Conservation (phyloP, 2,888 invertebrate genomes). For the Aethes cnicana region DNA sequence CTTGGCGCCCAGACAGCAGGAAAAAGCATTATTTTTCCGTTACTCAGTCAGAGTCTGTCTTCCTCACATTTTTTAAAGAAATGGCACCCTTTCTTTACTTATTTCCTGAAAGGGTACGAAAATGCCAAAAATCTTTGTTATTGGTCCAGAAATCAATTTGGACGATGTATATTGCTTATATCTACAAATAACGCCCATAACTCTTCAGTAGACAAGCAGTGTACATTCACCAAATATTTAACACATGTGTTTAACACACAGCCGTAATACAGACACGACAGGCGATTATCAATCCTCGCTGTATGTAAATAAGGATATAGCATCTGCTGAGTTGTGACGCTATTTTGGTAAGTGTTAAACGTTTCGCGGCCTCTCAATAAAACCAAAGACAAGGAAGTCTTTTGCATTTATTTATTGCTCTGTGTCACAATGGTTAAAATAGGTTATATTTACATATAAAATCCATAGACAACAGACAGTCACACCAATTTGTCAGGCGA, state of each 20-base stretch:
- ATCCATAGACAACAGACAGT: too few relatives aligned
- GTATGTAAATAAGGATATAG: not conserved
- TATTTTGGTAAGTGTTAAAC: slow-evolving; percentile 20
- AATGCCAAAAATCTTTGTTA: not conserved
- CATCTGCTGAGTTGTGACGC: not conserved
- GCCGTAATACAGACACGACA: not conserved
- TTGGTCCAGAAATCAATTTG: not conserved
- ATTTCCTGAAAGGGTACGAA: not conserved
- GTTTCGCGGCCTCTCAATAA: slow-evolving; percentile 9
- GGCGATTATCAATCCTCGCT: slow-evolving; percentile 1
- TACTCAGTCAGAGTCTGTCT: too few relatives aligned
- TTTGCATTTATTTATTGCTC: slow-evolving; percentile 24
- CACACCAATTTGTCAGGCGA: too few relatives aligned
- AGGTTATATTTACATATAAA: slow-evolving; percentile 15
- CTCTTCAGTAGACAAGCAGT: slow-evolving; percentile 19
- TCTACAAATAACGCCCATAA: slow-evolving; percentile 20
- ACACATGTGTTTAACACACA: slow-evolving; percentile 17
- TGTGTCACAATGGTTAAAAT: slow-evolving; percentile 23
- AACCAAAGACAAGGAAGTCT: slow-evolving; percentile 29
- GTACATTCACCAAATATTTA: slow-evolving; percentile 21
- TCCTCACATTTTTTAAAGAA: too few relatives aligned
- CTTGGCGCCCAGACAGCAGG: too few relatives aligned
- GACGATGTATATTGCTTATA: slow-evolving; percentile 18
- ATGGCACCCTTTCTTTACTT: too few relatives aligned
- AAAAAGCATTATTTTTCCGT: too few relatives aligned